These are phyloP conservation scores for Camelus bactrianus DNA, from an alignment of 2,113 vertebrate species.

Conservation along the genomic window DNA sequence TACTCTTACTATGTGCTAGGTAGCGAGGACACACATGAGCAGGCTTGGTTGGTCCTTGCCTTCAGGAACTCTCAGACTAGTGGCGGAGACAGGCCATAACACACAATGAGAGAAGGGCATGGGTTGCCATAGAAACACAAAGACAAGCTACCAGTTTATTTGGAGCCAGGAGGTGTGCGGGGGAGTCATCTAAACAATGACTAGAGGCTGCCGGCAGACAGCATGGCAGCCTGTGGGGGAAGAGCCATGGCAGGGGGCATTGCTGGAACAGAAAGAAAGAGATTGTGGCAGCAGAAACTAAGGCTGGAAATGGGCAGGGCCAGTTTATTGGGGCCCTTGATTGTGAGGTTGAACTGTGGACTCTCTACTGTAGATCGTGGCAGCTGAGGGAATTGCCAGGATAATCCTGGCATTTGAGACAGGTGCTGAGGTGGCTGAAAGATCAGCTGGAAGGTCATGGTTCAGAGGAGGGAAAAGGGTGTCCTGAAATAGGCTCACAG, in stretches of 20 bases:
- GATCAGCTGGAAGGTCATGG: neutral
- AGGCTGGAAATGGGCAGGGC: neutral
- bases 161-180: neutral
- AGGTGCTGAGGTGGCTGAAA: neutral
- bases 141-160: neutral
- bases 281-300: neutral
- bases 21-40: neutral
- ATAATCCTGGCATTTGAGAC: neutral
- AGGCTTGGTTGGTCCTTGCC: neutral
- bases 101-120: neutral
- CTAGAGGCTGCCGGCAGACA: neutral
- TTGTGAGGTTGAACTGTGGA: neutral
- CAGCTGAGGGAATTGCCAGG: neutral
- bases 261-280: neutral
- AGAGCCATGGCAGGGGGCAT: neutral
- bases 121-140: constrained; percentile 39
- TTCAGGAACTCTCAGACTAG: neutral
- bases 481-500: neutral
- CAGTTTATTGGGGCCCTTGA: neutral
- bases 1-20: neutral
- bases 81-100: neutral
- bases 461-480: neutral
- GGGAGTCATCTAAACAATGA: neutral
- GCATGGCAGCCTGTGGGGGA: neutral
- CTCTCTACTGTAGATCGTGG: neutral